Conservation (phyloP, 2,113 vertebrate genomes). For the Narcine bancroftii region DNA sequence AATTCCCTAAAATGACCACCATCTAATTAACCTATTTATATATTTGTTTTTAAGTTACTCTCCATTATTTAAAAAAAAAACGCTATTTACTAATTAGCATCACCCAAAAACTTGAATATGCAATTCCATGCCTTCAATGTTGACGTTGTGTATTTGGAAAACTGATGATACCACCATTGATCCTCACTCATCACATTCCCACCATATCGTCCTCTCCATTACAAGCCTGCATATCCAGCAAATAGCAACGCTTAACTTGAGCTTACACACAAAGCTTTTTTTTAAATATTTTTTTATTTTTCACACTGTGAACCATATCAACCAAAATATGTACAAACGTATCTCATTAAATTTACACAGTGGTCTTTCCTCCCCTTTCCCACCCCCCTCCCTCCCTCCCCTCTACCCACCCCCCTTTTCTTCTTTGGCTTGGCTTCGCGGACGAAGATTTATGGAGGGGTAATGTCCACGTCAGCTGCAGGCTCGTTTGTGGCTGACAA, state of each 20-base stretch:
- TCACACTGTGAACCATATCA: too few relatives aligned
- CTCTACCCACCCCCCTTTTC: too few relatives aligned
- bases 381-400: too few relatives aligned
- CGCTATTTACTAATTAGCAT: background rate
- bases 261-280: background rate
- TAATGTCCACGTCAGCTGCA: too few relatives aligned
- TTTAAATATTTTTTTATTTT: too few relatives aligned
- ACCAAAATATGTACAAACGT: too few relatives aligned
- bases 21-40: background rate
- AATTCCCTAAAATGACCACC: background rate
- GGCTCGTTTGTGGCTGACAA: too few relatives aligned
- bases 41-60: background rate
- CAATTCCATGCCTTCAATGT: background rate
- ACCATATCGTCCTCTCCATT: background rate
- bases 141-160: background rate
- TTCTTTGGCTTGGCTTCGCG: too few relatives aligned
- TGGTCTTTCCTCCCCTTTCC: too few relatives aligned
- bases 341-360: too few relatives aligned
- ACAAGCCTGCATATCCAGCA: background rate
- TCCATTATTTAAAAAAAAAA: background rate
- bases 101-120: background rate
- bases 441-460: too few relatives aligned
- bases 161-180: background rate
- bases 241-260: background rate
- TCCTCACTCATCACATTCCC: background rate